phyloP scores from a whole-genome alignment of 1,140 invertebrate species.

The Solenopsis invicta region DNA sequence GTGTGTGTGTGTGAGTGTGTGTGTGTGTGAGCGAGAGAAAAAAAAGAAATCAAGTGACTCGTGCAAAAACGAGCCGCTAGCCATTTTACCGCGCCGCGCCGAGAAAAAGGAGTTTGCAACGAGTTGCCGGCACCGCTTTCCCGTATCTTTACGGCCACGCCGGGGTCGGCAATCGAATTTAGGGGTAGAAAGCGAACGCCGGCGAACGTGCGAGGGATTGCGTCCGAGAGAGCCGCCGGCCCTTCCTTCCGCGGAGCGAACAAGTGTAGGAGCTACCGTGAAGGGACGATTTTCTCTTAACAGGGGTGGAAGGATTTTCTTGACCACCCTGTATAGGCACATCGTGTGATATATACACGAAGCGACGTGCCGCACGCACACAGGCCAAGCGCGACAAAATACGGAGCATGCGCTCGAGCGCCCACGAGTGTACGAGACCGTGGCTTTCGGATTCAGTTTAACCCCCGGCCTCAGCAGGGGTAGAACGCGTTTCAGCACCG shows the following conservation, averaged over 20 bases:
- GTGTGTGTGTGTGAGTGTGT: too few relatives aligned
- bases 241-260: constrained; percentile 8
- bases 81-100: constrained; percentile 52
- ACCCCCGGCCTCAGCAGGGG: constrained; percentile 80
- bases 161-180: constrained; percentile 61
- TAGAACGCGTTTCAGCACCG: constrained; percentile 79
- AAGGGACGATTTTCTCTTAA: constrained; percentile 48
- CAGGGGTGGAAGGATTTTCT: constrained; percentile 59
- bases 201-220: constrained; percentile 19
- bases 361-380: constrained; percentile 60
- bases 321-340: constrained; percentile 72
- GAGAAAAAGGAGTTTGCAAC: constrained; percentile 56
- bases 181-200: constrained; percentile 52
- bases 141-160: constrained; percentile 48
- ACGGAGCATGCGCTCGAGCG: constrained; percentile 78
- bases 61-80: constrained; percentile 53
- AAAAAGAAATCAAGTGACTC: constrained; percentile 43
- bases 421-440: constrained; percentile 59
- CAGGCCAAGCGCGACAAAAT: constrained; percentile 54
- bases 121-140: constrained; percentile 23
- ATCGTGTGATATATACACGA: constrained; percentile 22
- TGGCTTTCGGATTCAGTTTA: constrained; percentile 79
- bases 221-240: constrained; percentile 9
- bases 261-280: constrained; percentile 20
- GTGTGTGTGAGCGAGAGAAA: background rate